Evolutionary conservation across 2,888 invertebrate genomes (phyloP).

Genomic region (Iphiclides podalirius): DNA sequence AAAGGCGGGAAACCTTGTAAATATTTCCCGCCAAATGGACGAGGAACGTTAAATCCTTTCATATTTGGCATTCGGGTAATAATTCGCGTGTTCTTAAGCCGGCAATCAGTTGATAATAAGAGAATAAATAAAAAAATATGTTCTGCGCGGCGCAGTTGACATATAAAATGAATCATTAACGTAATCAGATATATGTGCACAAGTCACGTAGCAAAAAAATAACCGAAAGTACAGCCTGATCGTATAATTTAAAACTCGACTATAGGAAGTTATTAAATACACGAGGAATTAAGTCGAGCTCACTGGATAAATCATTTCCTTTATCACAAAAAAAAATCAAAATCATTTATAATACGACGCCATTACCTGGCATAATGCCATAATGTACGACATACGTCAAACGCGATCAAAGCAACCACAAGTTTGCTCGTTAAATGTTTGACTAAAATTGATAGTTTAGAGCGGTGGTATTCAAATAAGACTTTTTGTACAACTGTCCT

Average conservation of each 20-base stretch:
- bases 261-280: conserved; percentile 40
- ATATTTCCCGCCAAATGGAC: neutral
- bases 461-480: too few species aligned
- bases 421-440: too few species aligned
- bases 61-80: neutral
- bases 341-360: conserved; percentile 7
- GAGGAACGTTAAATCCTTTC: neutral
- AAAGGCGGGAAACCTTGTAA: neutral
- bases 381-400: too few species aligned
- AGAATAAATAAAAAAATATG: conserved; percentile 18
- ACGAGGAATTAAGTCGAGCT: conserved; percentile 33
- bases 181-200: conserved; percentile 20
- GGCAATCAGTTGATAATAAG: conserved; percentile 9
- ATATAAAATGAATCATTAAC: conserved; percentile 23
- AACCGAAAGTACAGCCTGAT: conserved; percentile 24
- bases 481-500: too few species aligned
- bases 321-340: conserved; percentile 12
- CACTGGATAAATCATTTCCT: conserved; percentile 16
- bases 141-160: conserved; percentile 5
- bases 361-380: neutral
- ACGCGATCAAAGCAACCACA: too few species aligned
- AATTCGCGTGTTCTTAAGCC: neutral
- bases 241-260: conserved; percentile 33
- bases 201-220: conserved; percentile 11
- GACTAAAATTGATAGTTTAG: too few species aligned